Evolutionary conservation across 2,113 vertebrate species (phyloP), one percentile per base, ranked within the genome.

Genomic region (Paedocypris sp.): DNA sequence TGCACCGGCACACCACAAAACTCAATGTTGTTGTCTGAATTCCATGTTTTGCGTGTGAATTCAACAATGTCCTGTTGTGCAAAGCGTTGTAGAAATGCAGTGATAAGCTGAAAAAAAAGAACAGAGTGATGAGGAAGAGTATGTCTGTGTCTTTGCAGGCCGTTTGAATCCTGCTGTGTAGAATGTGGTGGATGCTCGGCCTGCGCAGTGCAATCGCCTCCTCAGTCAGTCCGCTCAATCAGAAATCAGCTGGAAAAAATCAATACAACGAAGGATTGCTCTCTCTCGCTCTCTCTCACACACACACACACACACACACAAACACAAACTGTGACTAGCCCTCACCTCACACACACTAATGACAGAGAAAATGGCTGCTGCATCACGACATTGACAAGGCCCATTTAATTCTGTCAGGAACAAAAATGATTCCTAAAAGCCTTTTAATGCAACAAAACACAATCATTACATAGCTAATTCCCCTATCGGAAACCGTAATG

Each of bases 211-310:
- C 59, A 46, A 64, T 50, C 25, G 28, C 48, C 22, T 22, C 58
- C 29, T 52, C 45, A 56, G 51, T 62, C 26, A 29, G 36, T 41
- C 57, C 25, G 39, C 53, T 67, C 64, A 59, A 64, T 69, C 66
- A 69, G 60, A 59, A 64, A 50, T 23, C 66, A 64, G 60, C 53
- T 69, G 66, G 60, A 68, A 60, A 69, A 69, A 69, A 69, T 69
- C 66, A 69, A 69, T 69, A 62, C 58, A 56, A 48, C 50, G 56
- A 28, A 42, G 60, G 65, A 66, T 51, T 61, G 64, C 64, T 60
- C 64, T 28, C 38, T 52, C 54, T 3, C 31, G 8, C 47, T 22
- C 28, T 12, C 20, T 15, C 63, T 12, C 58, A 19, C 20, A 35
- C 41, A 48, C 13, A 26, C 31, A 47, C 16, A 59, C 32, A 64